Percentiles rank a stretch among this genome's conserved stretches.
Evolutionary conservation across 1,140 invertebrate species (phyloP).

Genomic region (Pseudoatta argentina): DNA sequence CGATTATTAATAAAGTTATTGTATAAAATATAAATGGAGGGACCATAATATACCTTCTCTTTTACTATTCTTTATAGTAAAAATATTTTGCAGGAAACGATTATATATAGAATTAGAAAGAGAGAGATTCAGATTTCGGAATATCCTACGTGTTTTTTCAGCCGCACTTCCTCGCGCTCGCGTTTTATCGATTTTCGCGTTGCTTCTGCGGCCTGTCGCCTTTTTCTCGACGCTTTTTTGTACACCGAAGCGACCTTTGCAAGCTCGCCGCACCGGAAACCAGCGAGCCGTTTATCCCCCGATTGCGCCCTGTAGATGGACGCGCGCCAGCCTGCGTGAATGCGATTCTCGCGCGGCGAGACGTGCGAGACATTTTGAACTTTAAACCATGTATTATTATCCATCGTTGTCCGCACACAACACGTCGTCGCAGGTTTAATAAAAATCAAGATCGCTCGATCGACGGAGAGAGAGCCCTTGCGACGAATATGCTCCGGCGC

Average conservation of each 20-base stretch:
- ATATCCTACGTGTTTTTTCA: neutral
- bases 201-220: conserved; percentile 49
- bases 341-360: conserved; percentile 2
- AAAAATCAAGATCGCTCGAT: conserved; percentile 58
- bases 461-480: conserved; percentile 23
- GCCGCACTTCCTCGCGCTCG: neutral
- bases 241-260: conserved; percentile 58
- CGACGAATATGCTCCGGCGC: conserved; percentile 34
- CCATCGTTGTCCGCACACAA: conserved; percentile 16
- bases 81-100: neutral
- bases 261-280: conserved; percentile 38
- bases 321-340: conserved; percentile 27
- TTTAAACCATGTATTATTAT: conserved; percentile 69
- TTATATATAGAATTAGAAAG: neutral
- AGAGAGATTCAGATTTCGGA: neutral
- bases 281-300: conserved; percentile 48
- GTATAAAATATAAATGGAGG: no score
- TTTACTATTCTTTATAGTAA: neutral
- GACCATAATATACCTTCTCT: no score
- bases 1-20: no score
- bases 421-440: conserved; percentile 39
- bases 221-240: conserved; percentile 60
- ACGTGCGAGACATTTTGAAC: conserved; percentile 61
- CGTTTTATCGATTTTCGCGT: conserved; percentile 65
- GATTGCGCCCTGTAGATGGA: neutral